phyloP scores from a whole-genome alignment of 2,797 vertebrate species.

The Enteromius trimaculatus region DNA sequence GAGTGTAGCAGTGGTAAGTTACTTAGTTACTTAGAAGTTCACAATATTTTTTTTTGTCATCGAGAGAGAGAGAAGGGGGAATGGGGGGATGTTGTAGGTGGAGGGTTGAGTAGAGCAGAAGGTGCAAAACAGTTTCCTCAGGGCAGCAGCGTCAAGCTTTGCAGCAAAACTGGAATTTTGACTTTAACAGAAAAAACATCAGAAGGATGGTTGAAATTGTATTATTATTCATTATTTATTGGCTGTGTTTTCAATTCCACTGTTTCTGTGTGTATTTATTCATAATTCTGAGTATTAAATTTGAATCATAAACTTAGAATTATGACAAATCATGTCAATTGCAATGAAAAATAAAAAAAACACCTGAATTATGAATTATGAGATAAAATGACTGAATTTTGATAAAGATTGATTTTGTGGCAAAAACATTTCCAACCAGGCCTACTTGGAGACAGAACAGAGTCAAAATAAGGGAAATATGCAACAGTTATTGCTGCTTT shows the following conservation, averaged over 20 bases:
- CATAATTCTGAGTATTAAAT: not conserved
- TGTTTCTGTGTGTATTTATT: not conserved
- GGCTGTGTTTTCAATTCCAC: too few species aligned
- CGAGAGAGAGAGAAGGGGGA: not conserved
- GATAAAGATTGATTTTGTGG: not conserved
- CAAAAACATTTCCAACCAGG: not conserved
- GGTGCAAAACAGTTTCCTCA: not conserved
- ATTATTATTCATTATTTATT: not conserved
- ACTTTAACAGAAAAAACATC: not conserved
- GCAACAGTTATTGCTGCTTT: not conserved
- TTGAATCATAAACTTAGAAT: not conserved
- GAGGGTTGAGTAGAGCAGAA: constrained; percentile 6
- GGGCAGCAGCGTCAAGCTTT: not conserved
- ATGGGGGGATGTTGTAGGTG: not conserved
- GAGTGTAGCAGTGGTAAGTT: not conserved
- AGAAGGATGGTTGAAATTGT: not conserved
- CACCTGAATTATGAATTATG: not conserved
- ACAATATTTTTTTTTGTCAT: constrained; percentile 15
- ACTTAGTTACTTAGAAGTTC: constrained; percentile 18
- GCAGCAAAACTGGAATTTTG: not conserved
- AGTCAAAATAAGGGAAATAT: not conserved
- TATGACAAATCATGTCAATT: not conserved
- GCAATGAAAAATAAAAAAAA: too few species aligned
- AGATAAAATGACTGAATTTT: too few species aligned
- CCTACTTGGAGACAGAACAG: not conserved